Evolutionary conservation across 2,888 invertebrate species (phyloP).

Genomic region (Pecten maximus): DNA sequence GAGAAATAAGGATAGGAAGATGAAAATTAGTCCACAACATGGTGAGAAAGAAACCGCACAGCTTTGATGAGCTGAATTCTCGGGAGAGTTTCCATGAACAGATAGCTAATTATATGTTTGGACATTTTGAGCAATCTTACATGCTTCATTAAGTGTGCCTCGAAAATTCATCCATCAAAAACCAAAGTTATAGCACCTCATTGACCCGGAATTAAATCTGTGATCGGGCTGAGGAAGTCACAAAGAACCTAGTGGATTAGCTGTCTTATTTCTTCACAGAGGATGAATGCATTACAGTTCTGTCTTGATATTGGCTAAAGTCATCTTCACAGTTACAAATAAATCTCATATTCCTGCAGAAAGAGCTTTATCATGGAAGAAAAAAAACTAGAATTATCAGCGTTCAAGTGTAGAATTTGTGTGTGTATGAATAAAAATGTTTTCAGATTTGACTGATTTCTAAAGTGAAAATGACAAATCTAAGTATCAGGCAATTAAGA

Average conservation of each 20-base stretch:
- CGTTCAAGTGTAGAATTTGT: not conserved
- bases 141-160: conserved; percentile 20
- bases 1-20: conserved; percentile 9
- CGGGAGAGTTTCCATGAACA: not conserved
- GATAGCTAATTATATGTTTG: conserved; percentile 23
- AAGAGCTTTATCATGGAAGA: not conserved
- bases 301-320: not conserved
- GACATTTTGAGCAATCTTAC: conserved; percentile 32
- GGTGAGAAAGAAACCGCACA: conserved; percentile 20
- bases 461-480: not conserved
- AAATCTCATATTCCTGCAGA: not conserved
- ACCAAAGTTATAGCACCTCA: conserved; percentile 29
- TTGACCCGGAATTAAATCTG: conserved; percentile 25
- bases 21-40: conserved; percentile 30
- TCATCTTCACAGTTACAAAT: not conserved
- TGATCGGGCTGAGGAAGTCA: not conserved
- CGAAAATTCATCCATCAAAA: conserved; percentile 33
- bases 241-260: conserved; percentile 7
- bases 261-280: not conserved
- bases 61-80: conserved; percentile 26
- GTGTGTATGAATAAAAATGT: not conserved
- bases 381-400: not conserved
- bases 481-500: not conserved
- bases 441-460: not conserved
- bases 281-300: not conserved